These are phyloP conservation scores for Coenonympha glycerion DNA, from an alignment of 2,888 invertebrate genomes.

Conservation along the genomic window DNA sequence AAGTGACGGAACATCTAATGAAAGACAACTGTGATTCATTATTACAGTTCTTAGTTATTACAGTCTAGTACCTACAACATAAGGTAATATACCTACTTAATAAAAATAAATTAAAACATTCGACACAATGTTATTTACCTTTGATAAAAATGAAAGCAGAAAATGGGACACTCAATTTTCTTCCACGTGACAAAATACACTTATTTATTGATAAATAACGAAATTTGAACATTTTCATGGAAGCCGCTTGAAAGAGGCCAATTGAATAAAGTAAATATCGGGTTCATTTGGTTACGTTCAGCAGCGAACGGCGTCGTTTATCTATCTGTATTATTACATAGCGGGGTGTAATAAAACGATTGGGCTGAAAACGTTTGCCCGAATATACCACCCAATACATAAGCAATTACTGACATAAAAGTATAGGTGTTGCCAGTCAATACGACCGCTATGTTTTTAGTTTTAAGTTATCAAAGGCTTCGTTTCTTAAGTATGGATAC, in stretches of 20 bases:
- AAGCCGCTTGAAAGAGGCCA: constrained; percentile 15
- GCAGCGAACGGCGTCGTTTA: background rate
- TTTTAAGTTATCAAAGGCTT: too few species aligned
- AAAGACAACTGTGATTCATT: too few species aligned
- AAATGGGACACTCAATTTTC: constrained; percentile 11
- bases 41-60: too few species aligned
- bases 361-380: background rate
- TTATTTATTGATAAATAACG: constrained; percentile 19
- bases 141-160: constrained; percentile 14
- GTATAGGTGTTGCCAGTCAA: too few species aligned
- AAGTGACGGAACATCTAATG: too few species aligned
- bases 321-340: background rate
- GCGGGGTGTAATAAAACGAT: background rate
- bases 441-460: too few species aligned
- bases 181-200: constrained; percentile 19
- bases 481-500: too few species aligned
- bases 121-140: constrained; percentile 8
- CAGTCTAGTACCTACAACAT: too few species aligned
- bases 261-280: constrained; percentile 20
- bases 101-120: too few species aligned
- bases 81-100: too few species aligned
- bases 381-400: background rate
- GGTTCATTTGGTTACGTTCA: constrained; percentile 15
- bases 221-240: constrained; percentile 12
- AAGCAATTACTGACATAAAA: too few species aligned